Conservation (phyloP, 2,888 invertebrate genomes). For the Netelia inedita region DNA sequence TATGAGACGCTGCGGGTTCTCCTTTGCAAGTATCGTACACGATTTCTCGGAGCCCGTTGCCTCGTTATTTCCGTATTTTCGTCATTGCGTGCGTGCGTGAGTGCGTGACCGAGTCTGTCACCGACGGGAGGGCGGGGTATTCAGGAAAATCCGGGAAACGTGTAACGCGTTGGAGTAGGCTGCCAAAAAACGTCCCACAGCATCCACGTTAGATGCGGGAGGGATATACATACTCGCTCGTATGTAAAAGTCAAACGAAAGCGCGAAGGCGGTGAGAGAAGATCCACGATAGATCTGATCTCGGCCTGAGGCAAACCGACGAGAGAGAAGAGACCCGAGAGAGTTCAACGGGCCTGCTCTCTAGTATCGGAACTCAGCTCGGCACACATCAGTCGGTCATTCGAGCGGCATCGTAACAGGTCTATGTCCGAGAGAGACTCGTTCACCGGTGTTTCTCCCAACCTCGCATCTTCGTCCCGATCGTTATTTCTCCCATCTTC, state of each 20-base stretch:
- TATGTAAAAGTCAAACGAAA: constrained; percentile 14
- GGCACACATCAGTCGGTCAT: constrained; percentile 42
- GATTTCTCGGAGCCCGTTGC: constrained; percentile 25
- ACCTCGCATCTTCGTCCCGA: neutral
- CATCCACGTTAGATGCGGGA: neutral
- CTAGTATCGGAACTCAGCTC: neutral
- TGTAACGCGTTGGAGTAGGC: neutral
- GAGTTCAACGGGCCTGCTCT: constrained; percentile 25
- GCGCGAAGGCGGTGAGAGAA: neutral
- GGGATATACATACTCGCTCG: neutral
- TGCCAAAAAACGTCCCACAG: constrained; percentile 45
- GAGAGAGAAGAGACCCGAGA: constrained; percentile 6
- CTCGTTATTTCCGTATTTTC: constrained; percentile 46
- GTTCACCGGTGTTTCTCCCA: neutral
- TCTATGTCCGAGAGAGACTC: neutral
- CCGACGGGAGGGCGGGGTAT: neutral
- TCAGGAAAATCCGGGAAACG: constrained; percentile 39
- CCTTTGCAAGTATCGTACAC: neutral
- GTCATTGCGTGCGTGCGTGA: constrained; percentile 20
- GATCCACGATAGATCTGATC: constrained; percentile 3
- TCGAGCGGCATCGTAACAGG: constrained; percentile 33
- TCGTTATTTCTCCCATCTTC: neutral
- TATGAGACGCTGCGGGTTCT: neutral
- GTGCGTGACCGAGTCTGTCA: neutral
- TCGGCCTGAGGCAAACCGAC: constrained; percentile 1